Evolutionary conservation across 2,113 vertebrate species (phyloP).

Genomic region (Pelodiscus sinensis): DNA sequence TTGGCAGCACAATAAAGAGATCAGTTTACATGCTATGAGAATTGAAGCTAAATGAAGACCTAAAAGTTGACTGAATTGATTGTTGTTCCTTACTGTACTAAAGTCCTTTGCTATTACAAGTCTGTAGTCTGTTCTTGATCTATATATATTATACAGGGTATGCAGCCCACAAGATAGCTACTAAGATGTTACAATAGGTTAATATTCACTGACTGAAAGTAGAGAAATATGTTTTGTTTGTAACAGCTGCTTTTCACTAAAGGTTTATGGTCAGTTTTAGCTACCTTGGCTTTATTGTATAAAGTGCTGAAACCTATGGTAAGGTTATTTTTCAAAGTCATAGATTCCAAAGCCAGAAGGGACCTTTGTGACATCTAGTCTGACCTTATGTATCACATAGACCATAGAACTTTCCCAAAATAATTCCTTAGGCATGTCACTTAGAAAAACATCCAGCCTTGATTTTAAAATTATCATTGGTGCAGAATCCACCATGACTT

Average conservation of each 20-base stretch:
- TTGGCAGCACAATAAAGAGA: neutral
- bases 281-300: neutral
- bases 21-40: neutral
- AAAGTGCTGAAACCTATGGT: neutral
- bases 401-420: neutral
- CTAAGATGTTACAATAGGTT: neutral
- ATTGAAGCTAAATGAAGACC: neutral
- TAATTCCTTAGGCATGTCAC: neutral
- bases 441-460: neutral
- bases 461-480: neutral
- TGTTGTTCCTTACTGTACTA: neutral
- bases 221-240: neutral
- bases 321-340: neutral
- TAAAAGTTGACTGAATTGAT: neutral
- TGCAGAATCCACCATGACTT: neutral
- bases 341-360: too few relatives aligned
- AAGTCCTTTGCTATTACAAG: neutral
- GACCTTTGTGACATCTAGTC: neutral
- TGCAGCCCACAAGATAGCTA: neutral
- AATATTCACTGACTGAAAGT: neutral
- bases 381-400: neutral
- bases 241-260: neutral
- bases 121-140: neutral
- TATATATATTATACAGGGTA: neutral
- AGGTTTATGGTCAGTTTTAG: neutral